Evolutionary conservation across 92 coral and sea anemone species (phyloP).

Genomic region (Epizoanthus illoricatus): DNA sequence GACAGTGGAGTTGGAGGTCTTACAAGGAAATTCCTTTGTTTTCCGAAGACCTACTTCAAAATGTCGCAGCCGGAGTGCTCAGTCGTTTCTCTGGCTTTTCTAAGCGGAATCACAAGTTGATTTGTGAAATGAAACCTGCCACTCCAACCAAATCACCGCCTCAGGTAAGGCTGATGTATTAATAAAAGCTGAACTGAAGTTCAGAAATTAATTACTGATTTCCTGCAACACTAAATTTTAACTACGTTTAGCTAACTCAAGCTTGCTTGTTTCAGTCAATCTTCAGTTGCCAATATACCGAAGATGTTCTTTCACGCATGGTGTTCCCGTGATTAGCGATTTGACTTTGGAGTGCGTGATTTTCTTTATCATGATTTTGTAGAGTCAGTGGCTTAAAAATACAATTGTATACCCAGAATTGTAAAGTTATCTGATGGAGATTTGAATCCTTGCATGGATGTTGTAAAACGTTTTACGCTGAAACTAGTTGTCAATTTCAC

Average conservation of each 20-base stretch:
- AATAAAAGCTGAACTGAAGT: slow-evolving; percentile 25
- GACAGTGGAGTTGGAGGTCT: background rate
- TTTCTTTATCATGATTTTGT: background rate
- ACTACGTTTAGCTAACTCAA: slow-evolving; percentile 11
- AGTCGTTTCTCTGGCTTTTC: slow-evolving; percentile 14
- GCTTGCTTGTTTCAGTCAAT: background rate
- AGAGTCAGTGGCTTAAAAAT: background rate
- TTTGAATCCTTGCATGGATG: background rate
- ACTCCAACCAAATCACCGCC: slow-evolving; percentile 45
- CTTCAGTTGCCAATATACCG: background rate
- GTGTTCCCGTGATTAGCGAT: background rate
- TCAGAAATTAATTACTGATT: background rate
- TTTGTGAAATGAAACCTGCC: slow-evolving; percentile 41
- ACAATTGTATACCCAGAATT: background rate
- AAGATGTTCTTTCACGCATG: background rate
- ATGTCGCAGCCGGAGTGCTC: slow-evolving; percentile 1
- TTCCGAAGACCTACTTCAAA: background rate
- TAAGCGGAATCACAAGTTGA: slow-evolving; percentile 13
- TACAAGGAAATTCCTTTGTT: background rate
- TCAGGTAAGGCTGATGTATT: slow-evolving; percentile 45
- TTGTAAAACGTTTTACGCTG: too few species aligned
- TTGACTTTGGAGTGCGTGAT: background rate
- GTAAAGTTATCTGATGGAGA: background rate
- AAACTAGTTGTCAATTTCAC: background rate
- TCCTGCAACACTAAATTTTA: background rate